These are phyloP conservation scores for Globodera ellingtonae DNA, from an alignment of 1,140 invertebrate genomes.

Conservation along the genomic window DNA sequence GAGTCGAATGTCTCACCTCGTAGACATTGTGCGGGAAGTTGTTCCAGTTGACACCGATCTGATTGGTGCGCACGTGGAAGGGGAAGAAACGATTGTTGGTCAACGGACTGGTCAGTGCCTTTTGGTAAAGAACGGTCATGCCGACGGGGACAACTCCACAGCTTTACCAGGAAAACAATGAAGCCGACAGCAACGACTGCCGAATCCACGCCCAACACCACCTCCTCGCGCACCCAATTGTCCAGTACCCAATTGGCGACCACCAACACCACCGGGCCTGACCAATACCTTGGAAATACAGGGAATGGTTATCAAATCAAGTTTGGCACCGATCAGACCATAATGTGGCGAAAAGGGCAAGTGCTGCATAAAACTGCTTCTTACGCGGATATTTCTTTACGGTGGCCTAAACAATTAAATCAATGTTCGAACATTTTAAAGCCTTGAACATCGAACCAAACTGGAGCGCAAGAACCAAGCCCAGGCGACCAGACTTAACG, in stretches of 20 bases:
- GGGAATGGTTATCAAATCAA: conserved; percentile 22
- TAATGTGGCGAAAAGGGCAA: conserved; percentile 78
- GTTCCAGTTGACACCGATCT: conserved; percentile 66
- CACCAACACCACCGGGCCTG: conserved; percentile 78
- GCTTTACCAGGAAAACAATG: conserved; percentile 76
- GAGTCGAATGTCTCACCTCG: conserved; percentile 29
- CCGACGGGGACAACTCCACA: background rate
- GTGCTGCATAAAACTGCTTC: conserved; percentile 74
- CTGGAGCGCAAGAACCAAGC: conserved; percentile 79
- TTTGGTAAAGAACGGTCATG: conserved; percentile 59
- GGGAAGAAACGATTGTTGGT: conserved; percentile 79
- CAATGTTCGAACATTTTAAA: background rate
- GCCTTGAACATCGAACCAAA: conserved; percentile 66
- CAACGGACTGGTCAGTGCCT: conserved; percentile 79
- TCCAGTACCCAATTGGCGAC: conserved; percentile 81
- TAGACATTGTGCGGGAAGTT: conserved; percentile 51
- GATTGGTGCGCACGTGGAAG: conserved; percentile 81
- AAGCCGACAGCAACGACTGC: conserved; percentile 79
- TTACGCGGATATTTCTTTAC: conserved; percentile 76
- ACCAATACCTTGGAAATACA: conserved; percentile 72
- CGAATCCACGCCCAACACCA: conserved; percentile 78
- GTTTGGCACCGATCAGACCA: conserved; percentile 71
- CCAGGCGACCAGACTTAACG: conserved; percentile 78
- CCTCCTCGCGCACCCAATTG: conserved; percentile 86
- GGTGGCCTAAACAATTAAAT: conserved; percentile 7